Evolutionary conservation across 2,888 invertebrate species (phyloP).

Genomic region (Trissolcus japonicus): DNA sequence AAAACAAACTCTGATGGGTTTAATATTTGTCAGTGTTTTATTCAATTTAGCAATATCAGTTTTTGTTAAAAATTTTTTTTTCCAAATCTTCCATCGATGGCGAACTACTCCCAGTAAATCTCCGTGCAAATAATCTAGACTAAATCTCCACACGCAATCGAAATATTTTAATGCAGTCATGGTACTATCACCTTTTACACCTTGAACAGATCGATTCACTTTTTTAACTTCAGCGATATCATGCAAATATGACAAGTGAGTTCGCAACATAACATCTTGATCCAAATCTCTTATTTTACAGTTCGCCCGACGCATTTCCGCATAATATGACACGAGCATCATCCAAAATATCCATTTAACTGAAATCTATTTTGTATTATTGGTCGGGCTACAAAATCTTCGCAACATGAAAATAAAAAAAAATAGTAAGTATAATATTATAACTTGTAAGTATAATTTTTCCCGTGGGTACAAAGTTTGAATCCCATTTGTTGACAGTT

Average conservation of each 20-base stretch:
- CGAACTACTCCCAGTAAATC: conserved; percentile 40
- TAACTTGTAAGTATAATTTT: too few species aligned
- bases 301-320: neutral
- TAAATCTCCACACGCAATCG: conserved; percentile 50
- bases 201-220: conserved; percentile 19
- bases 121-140: conserved; percentile 51
- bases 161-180: conserved; percentile 31
- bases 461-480: neutral
- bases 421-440: too few species aligned
- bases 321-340: conserved; percentile 12
- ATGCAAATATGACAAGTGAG: neutral
- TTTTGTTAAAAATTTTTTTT: conserved; percentile 10
- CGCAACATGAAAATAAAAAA: conserved; percentile 31
- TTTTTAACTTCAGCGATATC: neutral
- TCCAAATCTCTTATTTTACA: neutral
- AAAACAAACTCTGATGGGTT: too few species aligned
- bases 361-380: conserved; percentile 46
- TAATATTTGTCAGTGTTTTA: conserved; percentile 7
- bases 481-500: too few species aligned
- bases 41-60: neutral
- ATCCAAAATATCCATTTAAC: conserved; percentile 52
- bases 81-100: conserved; percentile 46
- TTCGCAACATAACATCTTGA: neutral
- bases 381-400: conserved; percentile 50
- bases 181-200: conserved; percentile 15